These are phyloP conservation scores for Alcedo quadribrachys DNA, from an alignment of 2,797 vertebrate species.

Conservation along the genomic window DNA sequence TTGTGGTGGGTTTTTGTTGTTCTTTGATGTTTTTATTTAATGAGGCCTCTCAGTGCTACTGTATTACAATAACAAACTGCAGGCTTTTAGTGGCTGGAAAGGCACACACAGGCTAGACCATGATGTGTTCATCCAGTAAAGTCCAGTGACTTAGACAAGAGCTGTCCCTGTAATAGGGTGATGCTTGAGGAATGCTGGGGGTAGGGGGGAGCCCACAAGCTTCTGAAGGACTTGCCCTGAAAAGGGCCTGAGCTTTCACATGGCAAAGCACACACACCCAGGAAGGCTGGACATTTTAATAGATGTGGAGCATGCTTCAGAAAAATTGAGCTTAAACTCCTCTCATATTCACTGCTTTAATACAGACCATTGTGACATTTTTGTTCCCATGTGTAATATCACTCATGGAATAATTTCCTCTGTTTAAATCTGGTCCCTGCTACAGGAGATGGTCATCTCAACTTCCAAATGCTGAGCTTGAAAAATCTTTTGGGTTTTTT, in stretches of 20 bases:
- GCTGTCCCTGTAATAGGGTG: not conserved
- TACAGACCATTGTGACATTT: not conserved
- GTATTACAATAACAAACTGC: not conserved
- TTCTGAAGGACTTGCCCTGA: not conserved
- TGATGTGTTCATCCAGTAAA: not conserved
- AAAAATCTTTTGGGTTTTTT: not conserved
- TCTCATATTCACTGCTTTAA: not conserved
- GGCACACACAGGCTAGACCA: rapidly evolving
- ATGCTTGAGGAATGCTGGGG: not conserved
- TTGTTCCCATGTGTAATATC: not conserved
- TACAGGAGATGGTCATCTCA: not conserved
- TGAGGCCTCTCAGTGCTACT: not conserved
- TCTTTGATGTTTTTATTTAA: not conserved
- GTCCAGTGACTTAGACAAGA: not conserved
- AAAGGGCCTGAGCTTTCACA: not conserved
- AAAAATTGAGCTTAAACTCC: not conserved
- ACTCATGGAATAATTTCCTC: not conserved
- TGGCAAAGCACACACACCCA: not conserved
- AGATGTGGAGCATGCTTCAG: not conserved
- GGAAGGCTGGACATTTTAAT: not conserved
- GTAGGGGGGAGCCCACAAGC: not conserved
- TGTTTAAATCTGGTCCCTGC: not conserved
- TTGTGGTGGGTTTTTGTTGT: not conserved
- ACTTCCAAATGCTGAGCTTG: not conserved
- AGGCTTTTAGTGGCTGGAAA: not conserved